Evolutionary conservation across 2,888 invertebrate species (phyloP), one percentile per base, ranked within the genome.

Genomic region (Diplolepis rosae): DNA sequence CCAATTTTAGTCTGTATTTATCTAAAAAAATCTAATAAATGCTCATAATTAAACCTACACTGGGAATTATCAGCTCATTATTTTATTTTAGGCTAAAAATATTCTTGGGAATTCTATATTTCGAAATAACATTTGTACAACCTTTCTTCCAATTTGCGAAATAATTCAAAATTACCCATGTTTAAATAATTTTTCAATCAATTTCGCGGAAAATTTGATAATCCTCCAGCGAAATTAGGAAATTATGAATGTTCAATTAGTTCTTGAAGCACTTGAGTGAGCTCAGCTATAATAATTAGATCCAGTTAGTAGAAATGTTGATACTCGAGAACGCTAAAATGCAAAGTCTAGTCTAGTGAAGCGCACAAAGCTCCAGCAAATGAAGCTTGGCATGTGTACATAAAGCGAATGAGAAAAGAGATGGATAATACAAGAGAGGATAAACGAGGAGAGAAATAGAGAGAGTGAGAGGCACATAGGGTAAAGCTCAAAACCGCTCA

Each of bases 401-500:
- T 48, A 69, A 32, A 69, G 68, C 50, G 30, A 45, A 65, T 45
- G 68, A 45, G 50, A 68, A 42, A 67, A 27, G 28, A 65, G 65
- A 70, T n/a, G 15, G 56, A 72, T 66, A 66, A 68, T 39, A 66
- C 30, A 69, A 54, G 67, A 32, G 35, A 42, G 18, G 45, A 22
- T 15, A 15, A 27, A 27, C 35, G 11, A 52, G 51, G 32, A 54
- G 65, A 65, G 70, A 69, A 28, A 27, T 24, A 48, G 11, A 32
- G 52, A 56, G 61, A 72, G 69, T 54, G 61, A 65, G 54, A 68
- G 35, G 24, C 24, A 61, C 22, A 61, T 35, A 35, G 35, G 68
- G 54, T 50, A 65, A 67, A 83, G 82, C 80, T 81, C 81, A 80
- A 82, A 84, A 85, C 84, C 82, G 83, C 83, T 87, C 85, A 86